Base-by-base conservation (phyloP, 2,113 vertebrate species). In the Labeo rohita region DNA sequence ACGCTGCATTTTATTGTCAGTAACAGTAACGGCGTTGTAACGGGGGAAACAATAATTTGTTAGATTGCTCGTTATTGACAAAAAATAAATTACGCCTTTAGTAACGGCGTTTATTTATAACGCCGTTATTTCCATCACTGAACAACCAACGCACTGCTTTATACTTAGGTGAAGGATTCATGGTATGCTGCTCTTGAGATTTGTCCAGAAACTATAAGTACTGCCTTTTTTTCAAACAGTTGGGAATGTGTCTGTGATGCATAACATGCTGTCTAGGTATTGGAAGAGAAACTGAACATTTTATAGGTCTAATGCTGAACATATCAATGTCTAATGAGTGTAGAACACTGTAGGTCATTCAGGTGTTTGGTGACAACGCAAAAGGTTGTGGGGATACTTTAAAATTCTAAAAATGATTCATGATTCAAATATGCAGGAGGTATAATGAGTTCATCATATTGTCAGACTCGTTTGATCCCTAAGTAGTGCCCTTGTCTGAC, bases 381-480 rank as follows among this genome's bases (percentile, higher is more conserved):
- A 82, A 28, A 52, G 28, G 23, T 39, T 39, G 34, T 54, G 47
- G 65, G 47, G 23, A 52, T 16, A 70, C 80, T 49, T 18, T 79
- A 16, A 59, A 56, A 54, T 78, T 56, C 56, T 9, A 45, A 63
- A 80, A 36, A 68, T 50, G 43, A 66, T 50, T 68, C 61, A 68
- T 81, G 56, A 68, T 70, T 70, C 11, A 83, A 70, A 83, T 66
- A 16, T 52, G 49, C 9, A 70, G 65, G 61, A 28, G 21, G 28
- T 34, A 36, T 83, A 81, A 81, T 81, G 16, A 70, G 43, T 70
- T 70, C 80, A 70, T 83, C 45, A 70, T 52, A 39, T 83, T 83
- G 80, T 43, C 65, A 54, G 47, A 70, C 49, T n/a, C 47, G 54
- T 83, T 83, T 83, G 80, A 70, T 52, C 65, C 49, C 65, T 70